These are phyloP conservation scores for Dreissena rostriformis DNA, from an alignment of 1,140 invertebrate species.

Conservation along the genomic window DNA sequence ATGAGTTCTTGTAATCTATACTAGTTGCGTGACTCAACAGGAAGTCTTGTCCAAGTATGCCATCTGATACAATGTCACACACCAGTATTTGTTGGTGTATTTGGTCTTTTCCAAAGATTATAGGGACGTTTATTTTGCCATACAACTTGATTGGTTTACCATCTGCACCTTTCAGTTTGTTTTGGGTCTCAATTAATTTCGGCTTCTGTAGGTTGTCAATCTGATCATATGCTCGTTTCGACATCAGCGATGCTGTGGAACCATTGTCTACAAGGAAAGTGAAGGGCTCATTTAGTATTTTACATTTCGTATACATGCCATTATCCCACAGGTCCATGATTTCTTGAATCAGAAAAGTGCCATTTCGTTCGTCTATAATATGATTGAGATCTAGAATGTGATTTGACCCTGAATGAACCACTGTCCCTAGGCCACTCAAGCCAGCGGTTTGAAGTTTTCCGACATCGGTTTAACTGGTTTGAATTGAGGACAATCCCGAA, in stretches of 20 bases:
- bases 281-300: neutral
- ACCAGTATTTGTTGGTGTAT: neutral
- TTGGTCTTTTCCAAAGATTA: neutral
- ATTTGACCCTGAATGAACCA: too few relatives aligned
- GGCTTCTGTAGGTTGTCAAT: neutral
- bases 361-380: too few relatives aligned
- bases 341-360: too few relatives aligned
- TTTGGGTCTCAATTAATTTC: neutral
- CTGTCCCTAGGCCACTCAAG: too few relatives aligned
- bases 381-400: too few relatives aligned
- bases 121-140: neutral
- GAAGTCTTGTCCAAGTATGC: slow-evolving; percentile 35
- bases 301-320: too few relatives aligned
- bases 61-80: slow-evolving; percentile 32
- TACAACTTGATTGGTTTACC: neutral
- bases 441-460: too few relatives aligned
- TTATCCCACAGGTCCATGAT: too few relatives aligned
- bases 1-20: neutral
- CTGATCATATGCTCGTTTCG: neutral
- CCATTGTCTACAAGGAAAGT: slow-evolving; percentile 27
- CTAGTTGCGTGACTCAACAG: slow-evolving; percentile 13
- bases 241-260: slow-evolving; percentile 4
- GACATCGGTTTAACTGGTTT: too few relatives aligned
- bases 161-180: neutral
- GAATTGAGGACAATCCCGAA: too few relatives aligned